Conservation (phyloP, 2,888 invertebrate genomes). For the Athalia cordata region DNA sequence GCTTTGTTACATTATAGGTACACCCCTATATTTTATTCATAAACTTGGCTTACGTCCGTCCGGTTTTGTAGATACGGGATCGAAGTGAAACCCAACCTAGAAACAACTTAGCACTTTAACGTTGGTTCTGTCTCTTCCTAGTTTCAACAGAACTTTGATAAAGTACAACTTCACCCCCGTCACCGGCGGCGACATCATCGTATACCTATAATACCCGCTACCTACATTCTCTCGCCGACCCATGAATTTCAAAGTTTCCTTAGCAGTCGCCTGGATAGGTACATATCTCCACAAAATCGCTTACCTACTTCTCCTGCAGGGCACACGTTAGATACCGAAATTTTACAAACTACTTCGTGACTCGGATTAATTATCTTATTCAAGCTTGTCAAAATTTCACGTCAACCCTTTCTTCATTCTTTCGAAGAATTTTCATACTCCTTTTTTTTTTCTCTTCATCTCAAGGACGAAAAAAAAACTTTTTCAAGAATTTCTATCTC, state of each 20-base stretch:
- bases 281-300: not conserved
- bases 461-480: not conserved
- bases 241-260: conserved; percentile 18
- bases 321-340: not conserved
- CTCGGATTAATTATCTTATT: conserved; percentile 4
- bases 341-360: not conserved
- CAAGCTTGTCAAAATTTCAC: not conserved
- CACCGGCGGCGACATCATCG: not conserved
- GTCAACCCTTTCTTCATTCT: not conserved
- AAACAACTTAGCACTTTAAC: conserved; percentile 21
- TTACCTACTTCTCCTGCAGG: not conserved
- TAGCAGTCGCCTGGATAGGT: not conserved
- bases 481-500: too few relatives aligned
- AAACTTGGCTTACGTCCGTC: too few relatives aligned
- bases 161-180: conserved; percentile 23
- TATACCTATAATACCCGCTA: not conserved
- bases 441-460: not conserved
- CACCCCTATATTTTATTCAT: too few relatives aligned
- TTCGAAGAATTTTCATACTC: too few relatives aligned
- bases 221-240: not conserved
- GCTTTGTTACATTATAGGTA: too few relatives aligned
- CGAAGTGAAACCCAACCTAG: not conserved
- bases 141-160: conserved; percentile 22
- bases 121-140: conserved; percentile 3
- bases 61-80: too few relatives aligned